phyloP scores from a whole-genome alignment of 2,113 vertebrate genomes.

The Circaetus gallicus region DNA sequence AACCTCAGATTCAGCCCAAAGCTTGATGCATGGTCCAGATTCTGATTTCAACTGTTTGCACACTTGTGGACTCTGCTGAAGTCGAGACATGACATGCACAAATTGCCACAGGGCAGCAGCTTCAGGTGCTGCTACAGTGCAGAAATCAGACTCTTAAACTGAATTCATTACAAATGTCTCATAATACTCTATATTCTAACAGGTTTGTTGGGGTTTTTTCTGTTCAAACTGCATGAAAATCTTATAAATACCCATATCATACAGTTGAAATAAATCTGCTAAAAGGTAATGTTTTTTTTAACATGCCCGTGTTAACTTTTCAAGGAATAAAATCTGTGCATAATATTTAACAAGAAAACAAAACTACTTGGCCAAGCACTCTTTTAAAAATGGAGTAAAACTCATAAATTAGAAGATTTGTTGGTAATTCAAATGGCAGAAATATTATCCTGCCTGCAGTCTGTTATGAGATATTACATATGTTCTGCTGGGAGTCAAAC shows the following conservation, averaged over 20 bases:
- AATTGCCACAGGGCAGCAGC: background rate
- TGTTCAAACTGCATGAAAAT: background rate
- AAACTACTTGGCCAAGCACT: slow-evolving; percentile 19
- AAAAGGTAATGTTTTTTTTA: background rate
- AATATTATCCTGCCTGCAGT: slow-evolving; percentile 41
- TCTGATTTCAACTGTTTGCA: background rate
- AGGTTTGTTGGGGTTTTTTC: background rate
- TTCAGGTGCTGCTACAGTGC: background rate
- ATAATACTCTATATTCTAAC: background rate
- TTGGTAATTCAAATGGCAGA: slow-evolving; percentile 32
- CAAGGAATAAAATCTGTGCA: slow-evolving; percentile 10
- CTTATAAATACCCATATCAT: background rate
- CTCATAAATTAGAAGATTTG: slow-evolving; percentile 31
- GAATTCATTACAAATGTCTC: background rate
- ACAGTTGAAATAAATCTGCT: background rate
- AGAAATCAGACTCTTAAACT: background rate
- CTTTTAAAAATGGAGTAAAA: slow-evolving; percentile 36
- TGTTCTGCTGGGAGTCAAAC: slow-evolving; percentile 17
- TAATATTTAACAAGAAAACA: slow-evolving; percentile 52
- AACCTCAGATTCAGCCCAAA: background rate
- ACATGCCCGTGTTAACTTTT: background rate
- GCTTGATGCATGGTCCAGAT: accelerated
- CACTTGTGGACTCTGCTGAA: background rate
- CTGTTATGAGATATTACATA: slow-evolving; percentile 32
- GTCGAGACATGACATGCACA: accelerated